Percentiles rank a stretch among this genome's conserved stretches.
Evolutionary conservation across 2,888 invertebrate species (phyloP).

Genomic region (Drosophila helvetica): DNA sequence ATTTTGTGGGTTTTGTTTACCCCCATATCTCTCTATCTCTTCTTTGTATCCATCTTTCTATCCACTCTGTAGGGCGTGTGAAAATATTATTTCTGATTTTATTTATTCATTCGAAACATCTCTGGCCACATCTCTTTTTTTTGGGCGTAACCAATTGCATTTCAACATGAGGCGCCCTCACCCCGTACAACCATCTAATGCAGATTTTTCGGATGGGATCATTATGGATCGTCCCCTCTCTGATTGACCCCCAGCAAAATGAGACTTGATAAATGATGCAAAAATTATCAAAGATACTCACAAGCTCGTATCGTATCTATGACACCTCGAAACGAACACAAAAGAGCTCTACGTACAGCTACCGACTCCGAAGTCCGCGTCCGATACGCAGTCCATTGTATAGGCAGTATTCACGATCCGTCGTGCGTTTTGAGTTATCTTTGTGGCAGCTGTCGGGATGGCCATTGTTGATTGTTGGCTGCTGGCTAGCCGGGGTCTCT

Average conservation of each 20-base stretch:
- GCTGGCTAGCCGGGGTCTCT: slow-evolving; percentile 1
- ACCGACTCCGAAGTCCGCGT: slow-evolving; percentile 12
- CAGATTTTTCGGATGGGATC: slow-evolving; percentile 13
- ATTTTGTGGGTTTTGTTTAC: slow-evolving; percentile 6
- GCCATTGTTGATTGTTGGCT: slow-evolving; percentile 47
- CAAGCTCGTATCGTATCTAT: slow-evolving; percentile 36
- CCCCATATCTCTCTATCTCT: slow-evolving; percentile 8
- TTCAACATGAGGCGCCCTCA: slow-evolving; percentile 45
- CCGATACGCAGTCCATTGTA: slow-evolving; percentile 41
- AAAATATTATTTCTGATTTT: slow-evolving; percentile 47
- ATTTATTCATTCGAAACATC: slow-evolving; percentile 47
- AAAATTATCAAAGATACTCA: slow-evolving; percentile 31
- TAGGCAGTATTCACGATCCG: slow-evolving; percentile 55
- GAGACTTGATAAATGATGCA: slow-evolving; percentile 69
- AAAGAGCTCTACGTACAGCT: slow-evolving; percentile 7
- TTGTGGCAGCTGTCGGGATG: slow-evolving; percentile 51
- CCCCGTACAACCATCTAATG: slow-evolving; percentile 7
- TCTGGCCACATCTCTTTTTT: slow-evolving; percentile 35
- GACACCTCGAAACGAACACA: slow-evolving; percentile 27
- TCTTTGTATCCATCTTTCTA: slow-evolving; percentile 35
- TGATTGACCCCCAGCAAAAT: slow-evolving; percentile 44
- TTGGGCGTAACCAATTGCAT: slow-evolving; percentile 57
- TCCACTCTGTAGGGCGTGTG: slow-evolving; percentile 51
- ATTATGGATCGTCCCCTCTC: slow-evolving; percentile 29
- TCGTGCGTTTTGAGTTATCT: slow-evolving; percentile 55